phyloP scores from a whole-genome alignment of 2,113 vertebrate species.

The Setophaga kirtlandii region DNA sequence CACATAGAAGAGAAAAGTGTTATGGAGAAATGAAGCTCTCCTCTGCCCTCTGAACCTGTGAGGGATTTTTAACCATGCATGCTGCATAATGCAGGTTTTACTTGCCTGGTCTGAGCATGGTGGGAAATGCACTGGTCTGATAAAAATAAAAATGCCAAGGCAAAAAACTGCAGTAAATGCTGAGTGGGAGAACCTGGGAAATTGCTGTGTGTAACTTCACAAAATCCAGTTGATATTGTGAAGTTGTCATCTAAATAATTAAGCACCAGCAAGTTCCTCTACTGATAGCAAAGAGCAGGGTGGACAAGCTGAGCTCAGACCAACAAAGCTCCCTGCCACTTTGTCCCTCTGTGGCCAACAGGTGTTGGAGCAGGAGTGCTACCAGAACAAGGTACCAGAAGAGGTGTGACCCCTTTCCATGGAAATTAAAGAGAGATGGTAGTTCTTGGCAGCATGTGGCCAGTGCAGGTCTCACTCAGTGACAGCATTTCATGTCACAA shows the following conservation, averaged over 20 bases:
- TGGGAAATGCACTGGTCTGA: not conserved
- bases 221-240: not conserved
- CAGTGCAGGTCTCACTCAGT: not conserved
- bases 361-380: accelerated
- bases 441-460: accelerated
- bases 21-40: not conserved
- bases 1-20: not conserved
- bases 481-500: not conserved
- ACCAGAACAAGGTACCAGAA: not conserved
- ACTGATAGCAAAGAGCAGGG: not conserved
- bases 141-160: not conserved
- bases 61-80: not conserved
- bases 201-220: not conserved
- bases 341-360: accelerated
- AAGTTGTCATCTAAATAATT: not conserved
- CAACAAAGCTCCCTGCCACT: not conserved
- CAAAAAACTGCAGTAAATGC: not conserved
- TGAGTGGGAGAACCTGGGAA: not conserved
- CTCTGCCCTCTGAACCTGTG: not conserved
- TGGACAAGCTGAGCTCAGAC: not conserved
- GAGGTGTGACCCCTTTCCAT: not conserved
- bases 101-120: not conserved
- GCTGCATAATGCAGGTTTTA: not conserved
- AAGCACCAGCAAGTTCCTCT: not conserved
- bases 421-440: not conserved